These are phyloP conservation scores for Spermophilus dauricus DNA, from an alignment of 2,113 vertebrate genomes.

Conservation along the genomic window DNA sequence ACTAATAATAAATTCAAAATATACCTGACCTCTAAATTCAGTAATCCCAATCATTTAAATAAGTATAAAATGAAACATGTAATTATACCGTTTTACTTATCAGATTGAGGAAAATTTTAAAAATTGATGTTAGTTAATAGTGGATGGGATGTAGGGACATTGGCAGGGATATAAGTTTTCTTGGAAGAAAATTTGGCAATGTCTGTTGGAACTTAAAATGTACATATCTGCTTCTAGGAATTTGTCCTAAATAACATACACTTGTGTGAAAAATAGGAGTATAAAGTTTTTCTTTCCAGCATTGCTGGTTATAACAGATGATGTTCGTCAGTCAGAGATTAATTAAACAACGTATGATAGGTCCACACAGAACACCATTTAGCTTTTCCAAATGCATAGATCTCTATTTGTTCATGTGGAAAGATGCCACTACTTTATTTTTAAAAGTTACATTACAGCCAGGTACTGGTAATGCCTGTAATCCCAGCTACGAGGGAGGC, in stretches of 20 bases:
- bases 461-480: too few species aligned
- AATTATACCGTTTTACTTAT: background rate
- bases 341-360: background rate
- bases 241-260: background rate
- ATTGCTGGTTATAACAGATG: conserved; percentile 1
- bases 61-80: conserved; percentile 26
- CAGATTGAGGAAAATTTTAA: background rate
- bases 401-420: conserved; percentile 36
- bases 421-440: background rate
- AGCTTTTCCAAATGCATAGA: background rate
- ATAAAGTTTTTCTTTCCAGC: conserved; percentile 29
- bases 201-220: conserved; percentile 35
- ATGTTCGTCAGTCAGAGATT: background rate
- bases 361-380: background rate
- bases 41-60: conserved; percentile 29
- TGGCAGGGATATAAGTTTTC: conserved; percentile 18
- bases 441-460: background rate
- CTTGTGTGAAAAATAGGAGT: background rate
- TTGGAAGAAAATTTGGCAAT: conserved; percentile 2
- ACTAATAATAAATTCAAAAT: conserved; percentile 52
- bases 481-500: too few species aligned
- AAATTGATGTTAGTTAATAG: background rate
- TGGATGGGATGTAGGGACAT: background rate
- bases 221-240: background rate
- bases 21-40: conserved; percentile 37